Conservation (phyloP, 2,113 vertebrate genomes). For the Empidonax alnorum region DNA sequence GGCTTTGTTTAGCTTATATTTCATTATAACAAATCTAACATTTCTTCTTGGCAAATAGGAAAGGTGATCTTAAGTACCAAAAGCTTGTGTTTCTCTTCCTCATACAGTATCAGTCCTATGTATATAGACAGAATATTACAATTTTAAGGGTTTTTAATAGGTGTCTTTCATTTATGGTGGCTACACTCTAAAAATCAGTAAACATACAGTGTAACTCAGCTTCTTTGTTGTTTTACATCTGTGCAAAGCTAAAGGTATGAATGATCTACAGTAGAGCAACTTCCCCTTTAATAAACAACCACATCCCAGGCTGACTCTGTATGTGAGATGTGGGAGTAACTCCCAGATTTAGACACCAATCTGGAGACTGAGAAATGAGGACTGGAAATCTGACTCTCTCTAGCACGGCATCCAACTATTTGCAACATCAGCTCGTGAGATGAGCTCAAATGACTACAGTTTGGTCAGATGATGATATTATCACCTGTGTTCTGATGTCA, state of each 20-base stretch:
- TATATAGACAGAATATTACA: not conserved
- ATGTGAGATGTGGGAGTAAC: conserved; percentile 60
- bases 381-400: conserved; percentile 58
- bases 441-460: not conserved
- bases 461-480: conserved; percentile 16
- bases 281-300: conserved; percentile 61
- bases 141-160: not conserved
- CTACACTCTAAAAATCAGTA: not conserved
- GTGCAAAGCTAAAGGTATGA: not conserved
- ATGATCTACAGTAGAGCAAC: not conserved
- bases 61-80: not conserved
- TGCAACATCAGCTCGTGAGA: not conserved
- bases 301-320: conserved; percentile 28
- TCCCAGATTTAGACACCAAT: conserved; percentile 68
- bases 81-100: not conserved
- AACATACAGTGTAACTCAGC: not conserved
- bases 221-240: not conserved
- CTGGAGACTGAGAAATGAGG: conserved; percentile 41
- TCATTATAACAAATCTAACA: not conserved
- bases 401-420: conserved; percentile 31
- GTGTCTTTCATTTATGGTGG: not conserved
- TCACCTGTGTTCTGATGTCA: not conserved
- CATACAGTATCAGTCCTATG: not conserved
- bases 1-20: conserved; percentile 13
- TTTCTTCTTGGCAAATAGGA: not conserved